These are phyloP conservation scores for Zophobas morio DNA, from an alignment of 1,140 invertebrate genomes.

Conservation along the genomic window DNA sequence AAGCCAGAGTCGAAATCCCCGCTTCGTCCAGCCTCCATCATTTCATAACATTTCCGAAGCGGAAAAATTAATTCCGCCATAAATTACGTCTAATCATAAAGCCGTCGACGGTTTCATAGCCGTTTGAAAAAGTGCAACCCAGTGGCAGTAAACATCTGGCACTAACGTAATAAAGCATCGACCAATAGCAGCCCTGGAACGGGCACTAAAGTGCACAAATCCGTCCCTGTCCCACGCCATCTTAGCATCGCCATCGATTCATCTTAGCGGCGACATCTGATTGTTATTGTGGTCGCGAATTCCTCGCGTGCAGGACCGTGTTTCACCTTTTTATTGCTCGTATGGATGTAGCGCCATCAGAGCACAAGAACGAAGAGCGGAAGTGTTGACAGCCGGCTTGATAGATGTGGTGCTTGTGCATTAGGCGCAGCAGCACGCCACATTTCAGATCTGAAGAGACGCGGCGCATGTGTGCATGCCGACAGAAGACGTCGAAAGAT, in stretches of 20 bases:
- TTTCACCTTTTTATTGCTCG: slow-evolving; percentile 21
- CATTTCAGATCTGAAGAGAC: slow-evolving; percentile 8
- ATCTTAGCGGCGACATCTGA: slow-evolving; percentile 24
- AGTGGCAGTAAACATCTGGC: slow-evolving; percentile 7
- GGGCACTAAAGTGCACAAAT: slow-evolving; percentile 12
- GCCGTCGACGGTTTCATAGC: neutral
- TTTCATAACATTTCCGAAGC: too few relatives aligned
- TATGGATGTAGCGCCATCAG: slow-evolving; percentile 28
- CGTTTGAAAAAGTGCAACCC: slow-evolving; percentile 13
- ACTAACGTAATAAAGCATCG: neutral
- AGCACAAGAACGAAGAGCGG: slow-evolving; percentile 6
- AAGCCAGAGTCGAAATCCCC: too few relatives aligned
- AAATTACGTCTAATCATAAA: neutral
- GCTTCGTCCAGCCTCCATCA: too few relatives aligned
- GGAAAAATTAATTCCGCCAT: too few relatives aligned
- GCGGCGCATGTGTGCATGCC: slow-evolving; percentile 12
- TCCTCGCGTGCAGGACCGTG: neutral
- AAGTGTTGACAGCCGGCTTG: slow-evolving; percentile 33
- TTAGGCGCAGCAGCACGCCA: slow-evolving; percentile 30
- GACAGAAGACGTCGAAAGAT: neutral
- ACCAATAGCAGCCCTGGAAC: neutral
- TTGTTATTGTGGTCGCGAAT: slow-evolving; percentile 36
- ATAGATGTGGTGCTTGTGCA: slow-evolving; percentile 34
- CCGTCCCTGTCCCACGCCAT: slow-evolving; percentile 12
- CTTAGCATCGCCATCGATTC: slow-evolving; percentile 1